Evolutionary conservation across 1,140 invertebrate genomes (phyloP), one percentile per base, ranked within the genome.

Genomic region (Drosophila tani): DNA sequence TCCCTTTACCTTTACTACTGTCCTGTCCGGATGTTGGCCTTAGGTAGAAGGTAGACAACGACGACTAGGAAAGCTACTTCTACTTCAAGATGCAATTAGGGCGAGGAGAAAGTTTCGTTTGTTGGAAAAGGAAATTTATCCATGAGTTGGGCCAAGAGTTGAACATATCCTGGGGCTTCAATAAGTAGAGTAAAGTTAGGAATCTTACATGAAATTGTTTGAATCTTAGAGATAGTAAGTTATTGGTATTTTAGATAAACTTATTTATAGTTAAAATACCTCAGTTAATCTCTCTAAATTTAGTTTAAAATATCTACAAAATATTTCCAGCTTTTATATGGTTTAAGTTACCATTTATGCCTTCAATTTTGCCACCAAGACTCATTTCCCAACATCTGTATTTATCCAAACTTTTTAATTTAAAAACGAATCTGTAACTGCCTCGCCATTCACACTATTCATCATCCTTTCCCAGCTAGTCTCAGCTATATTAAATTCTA

Each of bases 51-150:
- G 74, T 68, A 77, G 74, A 57, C 66, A 74, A 74, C 53, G 29
- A 38, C 21, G 35, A 27, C 35, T 24, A 60, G 73, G 53, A 51
- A 58, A 53, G 53, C 32, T 12, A n/a, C 50, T 66, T 65, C 71
- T 78, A 78, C 62, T 79, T 86, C 53, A 76, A 82, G 79, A 75
- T 82, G 81, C 83, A 86, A 86, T 88, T 86, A 76, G 84, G 84
- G 70, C 83, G 64, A 49, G 60, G 69, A 55, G 80, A 83, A 88
- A 86, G 83, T 86, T 82, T 50, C 49, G 66, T 43, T 70, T 57
- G 69, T 73, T 51, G 67, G 69, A 17, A 49, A 73, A 62, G 45
- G 53, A 73, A 43, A 73, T 73, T 43, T 49, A 43, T 38, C 63
- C 32, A 56, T 45, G 65, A 62, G 65, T 70, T 67, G 38, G 12